Conservation (phyloP, 2,888 invertebrate species). For the Drosophila formosana region DNA sequence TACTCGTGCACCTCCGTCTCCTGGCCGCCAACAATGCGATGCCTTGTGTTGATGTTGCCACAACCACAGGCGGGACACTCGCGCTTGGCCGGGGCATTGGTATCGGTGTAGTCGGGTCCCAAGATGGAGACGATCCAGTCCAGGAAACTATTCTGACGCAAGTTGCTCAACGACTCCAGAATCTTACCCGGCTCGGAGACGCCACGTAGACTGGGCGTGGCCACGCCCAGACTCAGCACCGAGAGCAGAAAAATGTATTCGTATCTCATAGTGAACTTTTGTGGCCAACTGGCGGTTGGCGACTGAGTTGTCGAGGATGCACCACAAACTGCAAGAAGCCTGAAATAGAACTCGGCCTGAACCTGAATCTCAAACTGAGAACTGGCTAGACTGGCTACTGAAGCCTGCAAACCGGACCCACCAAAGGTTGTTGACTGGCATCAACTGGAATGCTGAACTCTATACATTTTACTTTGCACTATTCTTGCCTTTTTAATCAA, state of each 20-base stretch:
- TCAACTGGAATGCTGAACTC: conserved; percentile 31
- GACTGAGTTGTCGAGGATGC: conserved; percentile 54
- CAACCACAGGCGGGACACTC: conserved; percentile 86
- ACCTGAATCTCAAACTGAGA: conserved; percentile 43
- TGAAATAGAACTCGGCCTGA: conserved; percentile 21
- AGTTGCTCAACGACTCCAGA: conserved; percentile 51
- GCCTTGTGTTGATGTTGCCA: conserved; percentile 88
- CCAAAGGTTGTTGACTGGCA: conserved; percentile 59
- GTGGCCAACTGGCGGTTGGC: conserved; percentile 68
- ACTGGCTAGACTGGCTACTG: conserved; percentile 43
- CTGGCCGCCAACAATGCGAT: conserved; percentile 92
- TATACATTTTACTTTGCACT: conserved; percentile 21
- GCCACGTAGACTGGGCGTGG: conserved; percentile 51
- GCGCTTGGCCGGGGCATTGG: conserved; percentile 58
- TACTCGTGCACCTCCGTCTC: conserved; percentile 90
- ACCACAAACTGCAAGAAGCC: conserved; percentile 26
- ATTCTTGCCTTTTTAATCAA: conserved; percentile 54
- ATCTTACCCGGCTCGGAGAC: conserved; percentile 66
- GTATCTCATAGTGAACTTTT: conserved; percentile 57
- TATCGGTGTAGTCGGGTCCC: conserved; percentile 59
- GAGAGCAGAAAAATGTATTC: conserved; percentile 34
- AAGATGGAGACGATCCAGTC: conserved; percentile 78
- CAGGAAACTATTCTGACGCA: conserved; percentile 74
- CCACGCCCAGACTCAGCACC: conserved; percentile 39
- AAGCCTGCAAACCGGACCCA: conserved; percentile 52